phyloP scores from a whole-genome alignment of 2,113 vertebrate species.

The Ceyx melanurus region DNA sequence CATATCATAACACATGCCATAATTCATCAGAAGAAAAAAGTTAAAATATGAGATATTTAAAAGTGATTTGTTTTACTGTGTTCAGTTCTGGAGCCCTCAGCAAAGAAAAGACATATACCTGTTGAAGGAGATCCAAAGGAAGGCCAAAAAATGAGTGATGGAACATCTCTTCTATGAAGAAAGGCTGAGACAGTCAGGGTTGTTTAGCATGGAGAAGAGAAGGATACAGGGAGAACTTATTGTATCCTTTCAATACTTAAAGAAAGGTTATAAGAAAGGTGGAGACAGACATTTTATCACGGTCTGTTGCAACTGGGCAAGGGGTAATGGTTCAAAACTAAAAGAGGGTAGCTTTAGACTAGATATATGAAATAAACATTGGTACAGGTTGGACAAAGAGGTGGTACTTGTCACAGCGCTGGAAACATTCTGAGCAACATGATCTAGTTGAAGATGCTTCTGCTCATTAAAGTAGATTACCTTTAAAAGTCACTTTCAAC shows the following conservation, averaged over 20 bases:
- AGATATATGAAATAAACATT: background rate
- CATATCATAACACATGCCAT: background rate
- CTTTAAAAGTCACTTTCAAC: background rate
- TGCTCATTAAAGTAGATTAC: background rate
- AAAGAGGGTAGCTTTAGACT: background rate
- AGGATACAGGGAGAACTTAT: fast-evolving
- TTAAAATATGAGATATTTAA: background rate
- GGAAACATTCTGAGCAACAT: background rate
- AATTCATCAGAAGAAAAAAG: background rate
- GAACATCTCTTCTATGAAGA: background rate
- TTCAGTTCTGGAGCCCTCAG: background rate
- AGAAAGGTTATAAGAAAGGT: background rate
- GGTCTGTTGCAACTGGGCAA: background rate
- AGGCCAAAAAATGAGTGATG: background rate
- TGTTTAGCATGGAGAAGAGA: background rate
- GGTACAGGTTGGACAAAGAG: fast-evolving
- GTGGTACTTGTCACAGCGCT: background rate
- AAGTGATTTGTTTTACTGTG: background rate
- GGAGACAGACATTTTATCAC: background rate
- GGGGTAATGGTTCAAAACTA: background rate
- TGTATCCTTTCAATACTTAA: fast-evolving
- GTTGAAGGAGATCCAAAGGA: background rate
- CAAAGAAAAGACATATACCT: background rate
- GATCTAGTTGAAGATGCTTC: background rate
- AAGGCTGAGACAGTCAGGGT: background rate